A percentile compares a stretch with the other conserved stretches of the same genome.
Evolutionary conservation across 2,888 invertebrate species (phyloP).

Genomic region (Synergus laeviventris): DNA sequence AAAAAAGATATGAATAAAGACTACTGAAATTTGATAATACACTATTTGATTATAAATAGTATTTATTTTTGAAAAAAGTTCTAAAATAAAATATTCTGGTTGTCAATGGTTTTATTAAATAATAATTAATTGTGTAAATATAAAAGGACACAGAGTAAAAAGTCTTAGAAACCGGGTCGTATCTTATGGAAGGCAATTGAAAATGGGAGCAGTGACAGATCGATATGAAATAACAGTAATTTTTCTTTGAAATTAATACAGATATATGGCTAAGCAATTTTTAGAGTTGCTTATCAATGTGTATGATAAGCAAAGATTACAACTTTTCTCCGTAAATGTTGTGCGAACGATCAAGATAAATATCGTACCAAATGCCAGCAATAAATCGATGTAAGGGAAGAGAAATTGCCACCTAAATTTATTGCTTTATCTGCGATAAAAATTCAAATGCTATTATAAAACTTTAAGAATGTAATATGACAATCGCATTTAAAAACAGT

Average conservation of each 20-base stretch:
- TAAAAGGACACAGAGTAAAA: not conserved
- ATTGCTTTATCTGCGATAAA: not conserved
- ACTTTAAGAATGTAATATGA: no score
- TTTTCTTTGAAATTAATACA: slow-evolving; percentile 32
- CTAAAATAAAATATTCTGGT: no score
- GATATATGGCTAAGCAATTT: slow-evolving; percentile 34
- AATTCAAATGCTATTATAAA: no score
- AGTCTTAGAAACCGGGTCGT: not conserved
- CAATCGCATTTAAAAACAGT: no score
- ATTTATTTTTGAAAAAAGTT: no score
- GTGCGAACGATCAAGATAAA: slow-evolving; percentile 29
- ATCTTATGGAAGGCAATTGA: slow-evolving; percentile 15
- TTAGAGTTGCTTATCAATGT: slow-evolving; percentile 31
- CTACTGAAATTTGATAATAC: no score
- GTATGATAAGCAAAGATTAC: slow-evolving; percentile 25
- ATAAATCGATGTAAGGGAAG: slow-evolving; percentile 28
- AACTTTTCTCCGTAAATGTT: slow-evolving; percentile 14
- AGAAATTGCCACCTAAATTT: slow-evolving; percentile 17
- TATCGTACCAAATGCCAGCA: slow-evolving; percentile 32
- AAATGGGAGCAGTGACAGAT: slow-evolving; percentile 21
- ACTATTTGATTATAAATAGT: no score
- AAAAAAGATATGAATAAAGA: not conserved
- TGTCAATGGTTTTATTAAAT: not conserved
- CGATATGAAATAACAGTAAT: slow-evolving; percentile 36
- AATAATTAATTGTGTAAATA: not conserved